These are phyloP conservation scores for Mastomys coucha DNA, from an alignment of 2,113 vertebrate genomes.

Conservation along the genomic window DNA sequence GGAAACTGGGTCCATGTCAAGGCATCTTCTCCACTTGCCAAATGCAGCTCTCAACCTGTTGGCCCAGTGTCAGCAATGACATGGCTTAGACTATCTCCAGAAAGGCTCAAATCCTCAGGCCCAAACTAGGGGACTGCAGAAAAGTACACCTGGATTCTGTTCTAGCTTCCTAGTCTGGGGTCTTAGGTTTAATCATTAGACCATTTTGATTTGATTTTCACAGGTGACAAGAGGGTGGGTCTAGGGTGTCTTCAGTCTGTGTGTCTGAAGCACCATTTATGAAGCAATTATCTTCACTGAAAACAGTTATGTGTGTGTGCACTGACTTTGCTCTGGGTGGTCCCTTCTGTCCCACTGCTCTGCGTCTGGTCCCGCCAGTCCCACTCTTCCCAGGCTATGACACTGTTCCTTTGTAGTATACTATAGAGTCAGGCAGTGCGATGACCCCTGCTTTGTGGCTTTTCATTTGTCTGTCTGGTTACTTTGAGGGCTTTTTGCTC, in stretches of 20 bases:
- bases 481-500: neutral
- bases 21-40: neutral
- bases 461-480: neutral
- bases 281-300: neutral
- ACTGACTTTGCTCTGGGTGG: neutral
- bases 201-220: neutral
- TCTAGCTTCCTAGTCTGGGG: neutral
- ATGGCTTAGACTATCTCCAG: neutral
- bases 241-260: neutral
- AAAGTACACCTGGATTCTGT: conserved; percentile 4
- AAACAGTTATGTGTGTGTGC: neutral
- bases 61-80: neutral
- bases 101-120: neutral
- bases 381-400: neutral
- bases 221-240: neutral
- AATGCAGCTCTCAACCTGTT: neutral
- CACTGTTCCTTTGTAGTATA: neutral
- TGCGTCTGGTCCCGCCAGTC: neutral
- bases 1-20: neutral
- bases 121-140: neutral
- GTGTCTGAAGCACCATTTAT: neutral
- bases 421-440: neutral
- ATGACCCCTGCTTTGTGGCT: neutral
- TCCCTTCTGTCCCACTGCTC: neutral
- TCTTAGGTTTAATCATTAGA: neutral